These are phyloP conservation scores for Paralichthys olivaceus DNA, from an alignment of 2,113 vertebrate species.

Conservation along the genomic window DNA sequence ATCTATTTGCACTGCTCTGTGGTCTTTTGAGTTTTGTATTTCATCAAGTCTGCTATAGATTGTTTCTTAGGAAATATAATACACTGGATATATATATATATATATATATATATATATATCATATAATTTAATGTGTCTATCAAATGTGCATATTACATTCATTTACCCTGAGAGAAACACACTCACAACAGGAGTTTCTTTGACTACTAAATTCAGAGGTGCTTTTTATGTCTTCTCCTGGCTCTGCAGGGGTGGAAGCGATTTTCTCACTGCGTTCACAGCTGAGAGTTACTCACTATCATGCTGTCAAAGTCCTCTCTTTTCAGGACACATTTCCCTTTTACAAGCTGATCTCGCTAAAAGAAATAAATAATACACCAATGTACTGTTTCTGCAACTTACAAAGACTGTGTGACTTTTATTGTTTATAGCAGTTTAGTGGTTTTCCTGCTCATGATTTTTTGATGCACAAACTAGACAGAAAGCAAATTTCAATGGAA, in stretches of 20 bases:
- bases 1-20: neutral
- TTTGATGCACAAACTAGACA: slow-evolving; percentile 1
- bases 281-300: slow-evolving; percentile 3
- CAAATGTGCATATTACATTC: neutral
- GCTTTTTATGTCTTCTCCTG: neutral
- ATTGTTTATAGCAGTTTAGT: neutral
- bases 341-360: slow-evolving; percentile 1
- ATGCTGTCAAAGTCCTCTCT: slow-evolving; percentile 23
- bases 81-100: too few species aligned
- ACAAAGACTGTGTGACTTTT: neutral
- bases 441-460: neutral
- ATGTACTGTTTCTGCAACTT: neutral
- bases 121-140: neutral
- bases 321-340: slow-evolving; percentile 36
- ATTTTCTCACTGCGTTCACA: neutral
- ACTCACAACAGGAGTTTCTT: neutral
- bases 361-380: neutral
- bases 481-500: slow-evolving; percentile 29
- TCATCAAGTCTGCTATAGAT: neutral
- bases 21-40: too few species aligned
- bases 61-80: too few species aligned
- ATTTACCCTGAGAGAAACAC: neutral
- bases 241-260: slow-evolving; percentile 6
- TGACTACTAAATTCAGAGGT: neutral
- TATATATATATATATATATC: too few species aligned